A percentile compares a stretch with the other conserved stretches of the same genome.
Conservation (phyloP, 2,113 vertebrate species). For the Leptodactylus fuscus region DNA sequence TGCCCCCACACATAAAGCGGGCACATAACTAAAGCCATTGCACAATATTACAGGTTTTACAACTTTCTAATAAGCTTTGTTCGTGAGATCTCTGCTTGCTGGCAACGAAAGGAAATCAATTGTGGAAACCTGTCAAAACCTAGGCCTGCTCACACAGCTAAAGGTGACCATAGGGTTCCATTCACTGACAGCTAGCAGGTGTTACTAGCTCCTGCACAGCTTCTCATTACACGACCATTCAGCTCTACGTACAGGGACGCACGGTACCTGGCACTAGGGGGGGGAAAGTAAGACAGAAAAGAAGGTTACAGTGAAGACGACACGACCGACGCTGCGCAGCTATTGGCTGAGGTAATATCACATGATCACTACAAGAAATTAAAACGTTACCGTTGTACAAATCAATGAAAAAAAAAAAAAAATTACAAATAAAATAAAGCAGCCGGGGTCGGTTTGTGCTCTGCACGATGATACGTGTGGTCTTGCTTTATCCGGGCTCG, state of each 20-base stretch:
- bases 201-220: neutral
- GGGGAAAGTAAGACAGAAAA: too few relatives aligned
- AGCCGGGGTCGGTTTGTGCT: neutral
- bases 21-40: too few relatives aligned
- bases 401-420: neutral
- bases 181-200: neutral
- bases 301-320: too few relatives aligned
- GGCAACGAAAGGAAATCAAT: neutral
- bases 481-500: constrained; percentile 5
- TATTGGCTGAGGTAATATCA: constrained; percentile 13
- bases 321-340: neutral
- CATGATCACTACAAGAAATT: constrained; percentile 4
- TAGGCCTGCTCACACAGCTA: too few relatives aligned
- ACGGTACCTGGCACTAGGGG: too few relatives aligned
- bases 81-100: neutral
- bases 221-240: neutral
- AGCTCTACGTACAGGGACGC: too few relatives aligned
- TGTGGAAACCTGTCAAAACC: too few relatives aligned
- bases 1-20: too few relatives aligned
- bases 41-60: too few relatives aligned
- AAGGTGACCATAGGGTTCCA: too few relatives aligned
- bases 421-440: too few relatives aligned
- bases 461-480: neutral
- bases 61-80: too few relatives aligned
- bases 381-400: neutral